Percentiles rank a stretch among this genome's conserved stretches.
These are phyloP conservation scores for Kudoa iwatai DNA, from an alignment of 30 jellyfish, hydroid and myxozoan species.

Conservation along the genomic window DNA sequence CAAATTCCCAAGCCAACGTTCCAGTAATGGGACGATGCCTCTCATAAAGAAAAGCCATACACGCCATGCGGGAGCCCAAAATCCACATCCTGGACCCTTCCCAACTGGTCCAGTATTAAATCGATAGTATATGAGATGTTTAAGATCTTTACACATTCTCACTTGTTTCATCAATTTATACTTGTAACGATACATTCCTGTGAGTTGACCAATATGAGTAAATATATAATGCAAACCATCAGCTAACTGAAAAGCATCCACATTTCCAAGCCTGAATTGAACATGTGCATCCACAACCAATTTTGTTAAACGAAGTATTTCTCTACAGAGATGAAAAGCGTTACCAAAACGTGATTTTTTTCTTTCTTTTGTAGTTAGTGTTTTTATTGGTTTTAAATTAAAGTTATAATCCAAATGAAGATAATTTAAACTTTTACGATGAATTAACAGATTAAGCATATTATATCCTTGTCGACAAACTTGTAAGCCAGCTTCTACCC, in stretches of 20 bases:
- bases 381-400: constrained; percentile 69
- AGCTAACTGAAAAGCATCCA: constrained; percentile 83
- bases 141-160: constrained; percentile 78
- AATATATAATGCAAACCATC: constrained; percentile 69
- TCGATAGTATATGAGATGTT: constrained; percentile 43
- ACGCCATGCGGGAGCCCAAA: constrained; percentile 98
- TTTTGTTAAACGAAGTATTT: constrained; percentile 42
- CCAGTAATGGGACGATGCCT: constrained; percentile 75
- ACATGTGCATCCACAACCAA: constrained; percentile 82
- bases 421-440: constrained; percentile 62
- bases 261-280: constrained; percentile 69
- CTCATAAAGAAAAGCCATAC: constrained; percentile 80
- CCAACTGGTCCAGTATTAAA: constrained; percentile 97
- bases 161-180: constrained; percentile 83
- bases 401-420: constrained; percentile 77
- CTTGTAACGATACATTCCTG: constrained; percentile 92
- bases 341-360: constrained; percentile 89
- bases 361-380: constrained; percentile 77
- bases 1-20: constrained; percentile 78
- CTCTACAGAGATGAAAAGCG: constrained; percentile 86
- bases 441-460: constrained; percentile 64
- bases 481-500: constrained; percentile 96
- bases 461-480: constrained; percentile 95
- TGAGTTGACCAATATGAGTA: constrained; percentile 80
- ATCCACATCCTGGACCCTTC: constrained; percentile 93